Percentiles rank a stretch among this genome's conserved stretches.
These are phyloP conservation scores for Megaustenia siamemsis DNA, from an alignment of 2,888 invertebrate species.

Conservation along the genomic window DNA sequence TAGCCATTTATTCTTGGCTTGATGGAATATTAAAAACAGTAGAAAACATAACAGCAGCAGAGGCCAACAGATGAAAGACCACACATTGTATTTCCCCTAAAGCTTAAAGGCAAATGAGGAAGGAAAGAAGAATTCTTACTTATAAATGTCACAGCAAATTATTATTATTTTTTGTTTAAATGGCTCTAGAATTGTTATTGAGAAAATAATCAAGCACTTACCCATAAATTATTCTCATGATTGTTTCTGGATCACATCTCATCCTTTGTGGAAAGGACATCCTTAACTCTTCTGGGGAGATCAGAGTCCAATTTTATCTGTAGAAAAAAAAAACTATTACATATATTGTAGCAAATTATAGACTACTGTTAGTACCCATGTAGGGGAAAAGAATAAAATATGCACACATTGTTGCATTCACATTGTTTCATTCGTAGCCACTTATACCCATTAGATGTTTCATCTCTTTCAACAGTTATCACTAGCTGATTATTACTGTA, in stretches of 20 bases:
- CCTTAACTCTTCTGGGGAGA: not conserved
- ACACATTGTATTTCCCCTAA: too few relatives aligned
- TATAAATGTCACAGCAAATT: not conserved
- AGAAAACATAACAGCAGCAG: not conserved
- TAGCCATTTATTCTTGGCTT: too few relatives aligned
- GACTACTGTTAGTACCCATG: too few relatives aligned
- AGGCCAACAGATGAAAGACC: not conserved
- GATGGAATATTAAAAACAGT: too few relatives aligned
- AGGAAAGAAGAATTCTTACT: not conserved
- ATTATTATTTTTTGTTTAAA: not conserved
- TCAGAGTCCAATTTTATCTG: not conserved
- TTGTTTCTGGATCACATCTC: not conserved
- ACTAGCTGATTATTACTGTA: too few relatives aligned
- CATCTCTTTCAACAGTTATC: too few relatives aligned
- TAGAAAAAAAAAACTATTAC: too few relatives aligned
- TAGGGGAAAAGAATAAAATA: too few relatives aligned
- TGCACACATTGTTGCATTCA: too few relatives aligned
- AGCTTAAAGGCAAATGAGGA: not conserved
- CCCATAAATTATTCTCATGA: slow-evolving; percentile 44
- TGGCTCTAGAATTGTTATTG: not conserved
- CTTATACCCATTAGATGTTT: too few relatives aligned
- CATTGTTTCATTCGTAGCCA: too few relatives aligned
- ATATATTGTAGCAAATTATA: too few relatives aligned
- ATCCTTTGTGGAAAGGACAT: slow-evolving; percentile 35
- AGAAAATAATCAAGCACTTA: not conserved